A percentile compares a stretch with the other conserved stretches of the same genome.
Conservation (phyloP, 1,140 invertebrate species). For the Apolygus lucorum region DNA sequence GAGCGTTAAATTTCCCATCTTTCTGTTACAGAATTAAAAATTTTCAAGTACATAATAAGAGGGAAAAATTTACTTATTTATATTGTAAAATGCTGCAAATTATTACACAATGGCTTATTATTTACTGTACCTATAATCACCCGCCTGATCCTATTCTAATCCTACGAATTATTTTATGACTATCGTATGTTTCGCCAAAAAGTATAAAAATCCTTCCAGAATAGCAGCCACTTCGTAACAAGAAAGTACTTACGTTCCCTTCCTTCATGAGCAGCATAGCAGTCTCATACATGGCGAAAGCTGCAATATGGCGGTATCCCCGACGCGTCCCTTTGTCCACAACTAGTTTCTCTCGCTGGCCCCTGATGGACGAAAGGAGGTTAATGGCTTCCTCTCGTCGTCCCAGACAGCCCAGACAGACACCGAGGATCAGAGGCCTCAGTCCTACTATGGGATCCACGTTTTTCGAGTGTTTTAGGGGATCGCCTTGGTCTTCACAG, state of each 20-base stretch:
- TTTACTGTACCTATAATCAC: no score
- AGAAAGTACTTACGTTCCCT: slow-evolving; percentile 44
- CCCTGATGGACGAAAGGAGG: slow-evolving; percentile 44
- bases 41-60: background rate
- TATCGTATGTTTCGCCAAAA: background rate
- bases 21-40: no score
- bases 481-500: slow-evolving; percentile 37
- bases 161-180: background rate
- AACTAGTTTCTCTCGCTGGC: slow-evolving; percentile 35
- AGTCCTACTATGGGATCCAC: slow-evolving; percentile 49
- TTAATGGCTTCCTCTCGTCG: slow-evolving; percentile 43
- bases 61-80: background rate
- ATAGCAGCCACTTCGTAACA: background rate
- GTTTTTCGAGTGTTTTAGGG: background rate
- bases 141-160: no score
- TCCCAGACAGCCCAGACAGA: slow-evolving; percentile 42
- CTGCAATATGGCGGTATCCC: slow-evolving; percentile 53
- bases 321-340: slow-evolving; percentile 34
- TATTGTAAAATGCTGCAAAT: background rate
- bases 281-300: slow-evolving; percentile 58
- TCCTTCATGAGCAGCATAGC: slow-evolving; percentile 46
- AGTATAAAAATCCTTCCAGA: background rate
- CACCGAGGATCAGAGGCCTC: slow-evolving; percentile 46
- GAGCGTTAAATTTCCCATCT: no score
- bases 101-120: no score